Evolutionary conservation across 2,113 vertebrate species (phyloP), one percentile per base, ranked within the genome.

Genomic region (Craseonycteris thonglongyai): DNA sequence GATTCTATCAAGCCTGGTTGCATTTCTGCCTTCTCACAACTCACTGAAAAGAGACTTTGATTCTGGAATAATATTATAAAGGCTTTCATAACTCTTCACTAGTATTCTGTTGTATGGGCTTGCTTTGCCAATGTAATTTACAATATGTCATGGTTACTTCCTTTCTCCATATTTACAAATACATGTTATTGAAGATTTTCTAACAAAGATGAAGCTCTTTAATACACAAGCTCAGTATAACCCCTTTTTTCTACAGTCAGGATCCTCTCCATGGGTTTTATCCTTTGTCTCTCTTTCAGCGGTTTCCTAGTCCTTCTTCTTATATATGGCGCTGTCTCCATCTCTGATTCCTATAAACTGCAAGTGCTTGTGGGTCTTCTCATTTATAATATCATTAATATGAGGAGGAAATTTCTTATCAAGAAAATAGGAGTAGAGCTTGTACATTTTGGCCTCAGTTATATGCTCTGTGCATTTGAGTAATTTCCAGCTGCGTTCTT

Each of bases 1-100:
- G 56, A 75, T 83, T 98, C 49, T 87, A 40, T 86, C 58, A 71
- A 94, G 38, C 63, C 47, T 90, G n/a, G 7, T 94, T 97, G 66
- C 4, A 93, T 79, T 87, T 96, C 82, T 93, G 16, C 22, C n/a
- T 85, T 69, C 75, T 93, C 54, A 92, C 74, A 91, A 24, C 0
- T 91, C 35, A 71, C 24, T 79, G 85, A 83, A 82, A 95, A 97
- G 87, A 69, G 30, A 51, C 66, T 78, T 40, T 66, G 76, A 54
- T 97, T 98, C 84, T 97, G 91, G 42, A 92, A 91, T 84, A 7
- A 3, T 92, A 94, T 86, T 95, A 90, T 85, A 71, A 96, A 88
- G 61, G 65, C 24, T 94, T 95, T 93, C 76, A 51, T 92, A 84
- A 87, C 65, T 94, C 63, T 58, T 82, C 90, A 92, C 35, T 13